Conservation (phyloP, 2,888 invertebrate species). For the Augochlorella aurata region DNA sequence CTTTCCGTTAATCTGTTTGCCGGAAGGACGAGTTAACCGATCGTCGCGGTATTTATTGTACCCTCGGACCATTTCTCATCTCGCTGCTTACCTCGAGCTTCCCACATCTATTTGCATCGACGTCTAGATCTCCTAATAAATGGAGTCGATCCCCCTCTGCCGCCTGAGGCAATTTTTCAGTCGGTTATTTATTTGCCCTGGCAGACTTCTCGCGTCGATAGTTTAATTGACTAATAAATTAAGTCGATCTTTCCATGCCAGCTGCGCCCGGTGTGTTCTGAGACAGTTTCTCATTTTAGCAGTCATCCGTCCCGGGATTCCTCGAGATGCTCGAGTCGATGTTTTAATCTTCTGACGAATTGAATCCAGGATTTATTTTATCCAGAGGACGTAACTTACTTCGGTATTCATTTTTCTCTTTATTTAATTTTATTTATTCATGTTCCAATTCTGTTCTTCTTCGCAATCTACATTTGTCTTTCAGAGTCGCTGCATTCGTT, state of each 20-base stretch:
- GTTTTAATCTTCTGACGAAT: not conserved
- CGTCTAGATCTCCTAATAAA: not conserved
- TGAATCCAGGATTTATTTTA: not conserved
- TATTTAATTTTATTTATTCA: not conserved
- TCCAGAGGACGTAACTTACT: not conserved
- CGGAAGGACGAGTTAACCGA: not conserved
- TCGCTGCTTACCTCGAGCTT: not conserved
- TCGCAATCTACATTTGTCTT: not conserved
- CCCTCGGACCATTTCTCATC: not conserved
- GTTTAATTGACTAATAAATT: not conserved
- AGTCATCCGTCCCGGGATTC: too few species aligned
- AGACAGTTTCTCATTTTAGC: not conserved
- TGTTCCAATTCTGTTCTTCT: not conserved
- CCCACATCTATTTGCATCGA: not conserved
- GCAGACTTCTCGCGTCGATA: too few species aligned
- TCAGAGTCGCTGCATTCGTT: too few species aligned
- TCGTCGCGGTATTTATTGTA: not conserved
- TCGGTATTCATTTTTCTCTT: not conserved
- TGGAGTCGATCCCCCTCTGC: not conserved
- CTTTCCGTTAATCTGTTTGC: slow-evolving; percentile 3
- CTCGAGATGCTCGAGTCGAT: not conserved
- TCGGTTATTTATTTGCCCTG: not conserved
- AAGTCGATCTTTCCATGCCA: not conserved
- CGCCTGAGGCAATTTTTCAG: not conserved
- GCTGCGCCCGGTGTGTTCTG: not conserved